These are phyloP conservation scores for Recurvirostra avosetta DNA, from an alignment of 2,113 vertebrate genomes.

Conservation along the genomic window DNA sequence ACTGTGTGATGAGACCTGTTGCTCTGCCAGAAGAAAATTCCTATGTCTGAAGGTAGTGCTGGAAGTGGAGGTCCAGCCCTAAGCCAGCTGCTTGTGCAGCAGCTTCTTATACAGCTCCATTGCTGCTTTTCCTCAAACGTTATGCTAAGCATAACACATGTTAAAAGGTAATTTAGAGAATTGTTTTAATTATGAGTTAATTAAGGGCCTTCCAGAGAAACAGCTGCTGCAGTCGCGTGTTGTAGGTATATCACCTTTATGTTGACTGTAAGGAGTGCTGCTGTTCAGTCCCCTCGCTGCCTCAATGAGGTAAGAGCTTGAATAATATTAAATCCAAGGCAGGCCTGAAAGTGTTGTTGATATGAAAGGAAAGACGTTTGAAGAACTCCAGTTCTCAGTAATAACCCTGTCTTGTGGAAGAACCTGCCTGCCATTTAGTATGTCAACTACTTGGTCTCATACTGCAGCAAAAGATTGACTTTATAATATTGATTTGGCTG, in stretches of 20 bases:
- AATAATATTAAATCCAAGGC: not conserved
- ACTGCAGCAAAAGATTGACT: not conserved
- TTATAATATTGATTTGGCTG: not conserved
- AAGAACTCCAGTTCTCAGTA: not conserved
- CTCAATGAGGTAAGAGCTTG: not conserved
- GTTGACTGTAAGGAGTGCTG: not conserved
- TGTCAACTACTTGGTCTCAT: rapidly evolving
- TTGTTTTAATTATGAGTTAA: not conserved
- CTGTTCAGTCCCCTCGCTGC: not conserved
- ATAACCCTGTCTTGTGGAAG: not conserved
- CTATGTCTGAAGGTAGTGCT: slow-evolving; percentile 29
- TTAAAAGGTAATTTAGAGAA: not conserved
- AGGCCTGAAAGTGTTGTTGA: not conserved
- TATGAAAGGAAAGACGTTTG: not conserved
- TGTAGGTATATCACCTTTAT: not conserved
- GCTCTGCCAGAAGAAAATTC: slow-evolving; percentile 50
- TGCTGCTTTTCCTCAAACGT: not conserved
- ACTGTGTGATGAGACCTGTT: not conserved
- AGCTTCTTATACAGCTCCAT: not conserved
- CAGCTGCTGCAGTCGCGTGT: not conserved
- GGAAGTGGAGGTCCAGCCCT: slow-evolving; percentile 1
- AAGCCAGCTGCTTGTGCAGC: slow-evolving; percentile 16
- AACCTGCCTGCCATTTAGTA: not conserved
- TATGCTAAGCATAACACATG: not conserved
- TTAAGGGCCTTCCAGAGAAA: not conserved